Evolutionary conservation across 1,140 invertebrate genomes (phyloP).

Genomic region (Anthonomus grandis): DNA sequence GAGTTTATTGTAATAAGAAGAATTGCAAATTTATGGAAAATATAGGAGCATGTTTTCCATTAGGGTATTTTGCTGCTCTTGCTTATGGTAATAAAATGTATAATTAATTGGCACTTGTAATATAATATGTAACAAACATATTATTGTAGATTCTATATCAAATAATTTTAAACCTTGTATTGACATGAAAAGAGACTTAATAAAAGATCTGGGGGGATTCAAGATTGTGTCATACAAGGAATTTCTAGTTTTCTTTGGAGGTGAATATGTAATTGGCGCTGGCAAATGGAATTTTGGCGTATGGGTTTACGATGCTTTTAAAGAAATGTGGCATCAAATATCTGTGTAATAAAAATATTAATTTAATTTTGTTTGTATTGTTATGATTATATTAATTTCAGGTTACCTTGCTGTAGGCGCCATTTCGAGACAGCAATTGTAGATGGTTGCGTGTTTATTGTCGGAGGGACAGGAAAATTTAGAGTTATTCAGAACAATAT

Average conservation of each 20-base stretch:
- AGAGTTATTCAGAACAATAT: slow-evolving; percentile 39
- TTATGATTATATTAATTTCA: slow-evolving; percentile 28
- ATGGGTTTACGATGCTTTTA: slow-evolving; percentile 37
- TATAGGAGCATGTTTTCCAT: no score
- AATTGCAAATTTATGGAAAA: no score
- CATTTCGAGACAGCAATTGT: slow-evolving; percentile 40
- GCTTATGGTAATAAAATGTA: no score
- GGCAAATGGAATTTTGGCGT: slow-evolving; percentile 40
- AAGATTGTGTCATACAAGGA: slow-evolving; percentile 37
- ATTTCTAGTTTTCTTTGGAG: slow-evolving; percentile 41
- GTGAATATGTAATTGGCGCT: slow-evolving; percentile 33
- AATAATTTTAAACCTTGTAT: slow-evolving; percentile 18
- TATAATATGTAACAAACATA: no score
- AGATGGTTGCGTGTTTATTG: slow-evolving; percentile 34
- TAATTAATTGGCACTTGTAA: no score
- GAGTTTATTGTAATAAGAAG: no score
- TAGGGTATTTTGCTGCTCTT: no score
- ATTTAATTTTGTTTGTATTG: no score
- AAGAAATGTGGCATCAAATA: slow-evolving; percentile 36
- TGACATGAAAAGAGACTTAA: no score
- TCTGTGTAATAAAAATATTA: no score
- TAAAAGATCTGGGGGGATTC: slow-evolving; percentile 31
- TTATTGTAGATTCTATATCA: slow-evolving; percentile 12
- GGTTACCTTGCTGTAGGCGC: slow-evolving; percentile 31
- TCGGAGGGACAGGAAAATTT: slow-evolving; percentile 39